A percentile compares a stretch with the other conserved stretches of the same genome.
Conservation (phyloP, 2,888 invertebrate species). For the Zaprionus lineosus region DNA sequence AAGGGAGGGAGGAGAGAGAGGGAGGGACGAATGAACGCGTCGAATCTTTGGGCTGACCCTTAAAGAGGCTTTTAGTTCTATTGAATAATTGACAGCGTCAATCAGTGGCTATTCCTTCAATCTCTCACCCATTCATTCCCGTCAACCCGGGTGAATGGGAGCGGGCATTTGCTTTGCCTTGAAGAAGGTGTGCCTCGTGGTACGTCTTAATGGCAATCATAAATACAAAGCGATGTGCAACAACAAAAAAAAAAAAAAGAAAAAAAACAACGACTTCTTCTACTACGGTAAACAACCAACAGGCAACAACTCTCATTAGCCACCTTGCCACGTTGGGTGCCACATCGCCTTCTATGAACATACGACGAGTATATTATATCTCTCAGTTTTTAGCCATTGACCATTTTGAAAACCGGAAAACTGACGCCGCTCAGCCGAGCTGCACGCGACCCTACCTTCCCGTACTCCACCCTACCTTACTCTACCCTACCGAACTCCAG, state of each 20-base stretch:
- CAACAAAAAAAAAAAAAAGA: constrained; percentile 4
- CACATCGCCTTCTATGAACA: neutral
- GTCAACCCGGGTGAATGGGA: neutral
- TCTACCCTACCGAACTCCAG: too few relatives aligned
- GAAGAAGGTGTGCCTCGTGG: constrained; percentile 27
- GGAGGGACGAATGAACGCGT: too few relatives aligned
- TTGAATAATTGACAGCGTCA: constrained; percentile 45
- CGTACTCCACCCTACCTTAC: neutral
- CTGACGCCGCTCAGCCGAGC: constrained; percentile 38
- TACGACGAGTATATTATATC: neutral
- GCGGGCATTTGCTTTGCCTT: neutral
- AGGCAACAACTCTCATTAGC: constrained; percentile 27
- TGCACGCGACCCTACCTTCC: constrained; percentile 25
- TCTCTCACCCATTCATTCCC: neutral
- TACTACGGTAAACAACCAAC: too few relatives aligned
- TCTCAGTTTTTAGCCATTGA: constrained; percentile 12
- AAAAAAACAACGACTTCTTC: constrained; percentile 20
- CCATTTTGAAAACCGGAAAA: constrained; percentile 36
- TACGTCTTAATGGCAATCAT: constrained; percentile 37
- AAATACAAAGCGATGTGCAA: constrained; percentile 18
- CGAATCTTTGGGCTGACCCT: neutral
- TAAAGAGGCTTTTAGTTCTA: constrained; percentile 35
- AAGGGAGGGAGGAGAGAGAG: too few relatives aligned
- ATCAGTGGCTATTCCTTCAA: constrained; percentile 18
- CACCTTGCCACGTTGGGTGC: constrained; percentile 32